Conservation (phyloP, 1,140 invertebrate species). For the Calliphora vicina region DNA sequence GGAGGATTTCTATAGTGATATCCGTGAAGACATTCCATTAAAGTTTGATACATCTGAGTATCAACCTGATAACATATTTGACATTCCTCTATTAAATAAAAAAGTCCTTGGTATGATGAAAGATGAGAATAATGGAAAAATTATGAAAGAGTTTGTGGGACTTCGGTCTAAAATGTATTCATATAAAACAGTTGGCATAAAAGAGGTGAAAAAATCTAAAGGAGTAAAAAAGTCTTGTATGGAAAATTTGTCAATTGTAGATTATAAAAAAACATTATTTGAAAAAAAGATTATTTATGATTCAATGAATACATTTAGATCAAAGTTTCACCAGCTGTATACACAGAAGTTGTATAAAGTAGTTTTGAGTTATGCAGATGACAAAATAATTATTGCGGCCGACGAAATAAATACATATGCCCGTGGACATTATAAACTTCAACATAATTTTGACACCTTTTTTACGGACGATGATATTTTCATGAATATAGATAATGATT, state of each 20-base stretch:
- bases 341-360: conserved; percentile 48
- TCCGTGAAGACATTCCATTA: conserved; percentile 47
- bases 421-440: conserved; percentile 33
- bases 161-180: conserved; percentile 34
- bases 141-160: conserved; percentile 26
- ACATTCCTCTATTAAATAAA: too few relatives aligned
- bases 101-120: conserved; percentile 36
- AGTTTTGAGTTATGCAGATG: conserved; percentile 39
- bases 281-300: conserved; percentile 41
- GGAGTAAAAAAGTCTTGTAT: conserved; percentile 3
- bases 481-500: too few relatives aligned
- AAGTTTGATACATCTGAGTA: conserved; percentile 53
- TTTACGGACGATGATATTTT: too few relatives aligned
- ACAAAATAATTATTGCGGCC: conserved; percentile 47
- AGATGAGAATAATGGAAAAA: conserved; percentile 27
- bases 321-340: conserved; percentile 46
- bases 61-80: too few relatives aligned
- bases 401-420: conserved; percentile 38
- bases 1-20: conserved; percentile 62
- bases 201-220: conserved; percentile 25
- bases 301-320: conserved; percentile 47
- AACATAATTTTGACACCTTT: too few relatives aligned
- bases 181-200: not conserved
- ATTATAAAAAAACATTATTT: conserved; percentile 47
- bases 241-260: conserved; percentile 41